Conservation (phyloP, 1,140 invertebrate species). For the Penaeus vannamei region DNA sequence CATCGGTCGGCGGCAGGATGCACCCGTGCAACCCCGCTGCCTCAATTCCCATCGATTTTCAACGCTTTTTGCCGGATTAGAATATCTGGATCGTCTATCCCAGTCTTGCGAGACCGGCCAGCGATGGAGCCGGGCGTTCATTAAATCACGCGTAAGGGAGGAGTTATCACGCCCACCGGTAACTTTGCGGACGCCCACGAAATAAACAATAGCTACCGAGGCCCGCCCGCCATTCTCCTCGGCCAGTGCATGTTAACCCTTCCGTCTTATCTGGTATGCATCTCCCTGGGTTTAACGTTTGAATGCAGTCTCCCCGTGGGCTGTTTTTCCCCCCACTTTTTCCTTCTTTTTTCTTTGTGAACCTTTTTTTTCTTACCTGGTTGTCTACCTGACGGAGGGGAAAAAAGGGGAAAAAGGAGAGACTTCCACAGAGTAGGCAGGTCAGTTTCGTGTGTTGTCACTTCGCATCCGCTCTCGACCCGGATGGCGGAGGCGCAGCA, state of each 20-base stretch:
- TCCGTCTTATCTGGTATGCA: slow-evolving; percentile 58
- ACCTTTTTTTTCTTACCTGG: slow-evolving; percentile 1
- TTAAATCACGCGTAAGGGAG: background rate
- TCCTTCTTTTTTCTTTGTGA: background rate
- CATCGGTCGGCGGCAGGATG: slow-evolving; percentile 46
- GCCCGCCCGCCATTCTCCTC: slow-evolving; percentile 25
- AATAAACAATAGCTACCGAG: slow-evolving; percentile 44
- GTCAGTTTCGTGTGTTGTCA: slow-evolving; percentile 43
- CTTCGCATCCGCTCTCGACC: background rate
- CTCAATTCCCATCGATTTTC: background rate
- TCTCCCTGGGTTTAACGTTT: slow-evolving; percentile 57
- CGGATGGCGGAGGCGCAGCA: no score
- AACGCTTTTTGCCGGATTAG: no score
- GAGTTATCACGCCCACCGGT: background rate
- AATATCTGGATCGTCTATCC: no score
- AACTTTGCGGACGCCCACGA: background rate
- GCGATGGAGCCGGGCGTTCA: no score
- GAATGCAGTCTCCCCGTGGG: slow-evolving; percentile 53
- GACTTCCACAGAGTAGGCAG: slow-evolving; percentile 5
- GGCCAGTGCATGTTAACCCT: slow-evolving; percentile 46
- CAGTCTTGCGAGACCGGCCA: no score
- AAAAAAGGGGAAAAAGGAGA: background rate
- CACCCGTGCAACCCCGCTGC: slow-evolving; percentile 47
- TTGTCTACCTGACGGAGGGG: slow-evolving; percentile 43
- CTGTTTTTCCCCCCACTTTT: background rate